A percentile compares a stretch with the other conserved stretches of the same genome.
Conservation (phyloP, 2,797 vertebrate genomes). For the Sebastes wilsoni region DNA sequence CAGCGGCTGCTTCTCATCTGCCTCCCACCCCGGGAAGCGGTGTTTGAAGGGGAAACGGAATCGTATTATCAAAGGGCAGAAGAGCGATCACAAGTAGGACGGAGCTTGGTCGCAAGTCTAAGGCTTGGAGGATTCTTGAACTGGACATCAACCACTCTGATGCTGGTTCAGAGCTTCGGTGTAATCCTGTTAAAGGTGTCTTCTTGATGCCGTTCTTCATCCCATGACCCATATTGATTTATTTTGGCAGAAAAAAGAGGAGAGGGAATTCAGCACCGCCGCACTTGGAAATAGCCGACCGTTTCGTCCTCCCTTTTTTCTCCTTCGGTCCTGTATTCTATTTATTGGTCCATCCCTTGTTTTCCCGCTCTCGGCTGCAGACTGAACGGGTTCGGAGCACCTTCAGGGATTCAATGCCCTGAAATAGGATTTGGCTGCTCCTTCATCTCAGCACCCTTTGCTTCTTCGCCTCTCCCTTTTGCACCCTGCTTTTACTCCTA, state of each 20-base stretch:
- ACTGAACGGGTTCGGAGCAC: slow-evolving; percentile 43
- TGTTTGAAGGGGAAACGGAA: slow-evolving; percentile 44
- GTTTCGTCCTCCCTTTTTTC: slow-evolving; percentile 34
- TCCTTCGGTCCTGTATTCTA: slow-evolving; percentile 23
- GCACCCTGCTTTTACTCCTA: slow-evolving; percentile 32
- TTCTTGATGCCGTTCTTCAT: slow-evolving; percentile 34
- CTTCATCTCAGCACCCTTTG: slow-evolving; percentile 42
- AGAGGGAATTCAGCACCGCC: slow-evolving; percentile 42
- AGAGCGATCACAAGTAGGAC: slow-evolving; percentile 54
- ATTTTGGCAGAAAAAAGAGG: slow-evolving; percentile 35
- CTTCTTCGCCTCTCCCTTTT: slow-evolving; percentile 52
- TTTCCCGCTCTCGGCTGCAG: slow-evolving; percentile 46
- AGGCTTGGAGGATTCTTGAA: slow-evolving; percentile 56
- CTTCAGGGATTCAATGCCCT: slow-evolving; percentile 60
- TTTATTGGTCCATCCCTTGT: slow-evolving; percentile 42
- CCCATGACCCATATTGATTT: slow-evolving; percentile 64
- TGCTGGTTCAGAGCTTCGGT: slow-evolving; percentile 37
- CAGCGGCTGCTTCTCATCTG: slow-evolving; percentile 39
- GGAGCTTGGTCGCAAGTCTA: slow-evolving; percentile 44
- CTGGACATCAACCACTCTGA: slow-evolving; percentile 49
- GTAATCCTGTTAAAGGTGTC: slow-evolving; percentile 49
- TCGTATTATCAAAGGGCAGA: slow-evolving; percentile 34
- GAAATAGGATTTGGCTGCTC: slow-evolving; percentile 60
- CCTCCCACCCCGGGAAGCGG: slow-evolving; percentile 42
- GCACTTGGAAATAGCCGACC: slow-evolving; percentile 60